Conservation (phyloP, 2,113 vertebrate species). For the Atractosteus spatula region DNA sequence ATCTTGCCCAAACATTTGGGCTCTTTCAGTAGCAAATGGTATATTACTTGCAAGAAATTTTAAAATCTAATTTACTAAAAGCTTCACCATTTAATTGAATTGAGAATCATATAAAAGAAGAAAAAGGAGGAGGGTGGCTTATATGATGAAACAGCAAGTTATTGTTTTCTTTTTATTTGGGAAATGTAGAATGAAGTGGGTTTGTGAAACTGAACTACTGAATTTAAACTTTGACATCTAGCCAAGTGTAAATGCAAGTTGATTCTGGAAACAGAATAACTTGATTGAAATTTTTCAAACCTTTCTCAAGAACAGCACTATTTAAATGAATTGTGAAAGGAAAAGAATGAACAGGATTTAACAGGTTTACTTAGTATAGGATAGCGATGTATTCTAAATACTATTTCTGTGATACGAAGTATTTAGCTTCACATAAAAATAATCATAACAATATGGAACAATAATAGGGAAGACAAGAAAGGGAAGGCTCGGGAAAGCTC, state of each 20-base stretch:
- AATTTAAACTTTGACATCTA: constrained; percentile 28
- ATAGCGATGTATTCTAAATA: too few relatives aligned
- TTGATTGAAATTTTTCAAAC: constrained; percentile 27
- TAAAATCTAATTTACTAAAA: constrained; percentile 16
- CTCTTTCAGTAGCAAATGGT: constrained; percentile 1
- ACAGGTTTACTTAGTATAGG: too few relatives aligned
- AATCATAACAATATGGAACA: too few relatives aligned
- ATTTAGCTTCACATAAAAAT: too few relatives aligned
- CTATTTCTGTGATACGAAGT: too few relatives aligned
- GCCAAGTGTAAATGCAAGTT: constrained; percentile 26
- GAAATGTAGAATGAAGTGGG: neutral
- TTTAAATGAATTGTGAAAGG: constrained; percentile 2
- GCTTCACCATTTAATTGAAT: constrained; percentile 6
- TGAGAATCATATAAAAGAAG: neutral
- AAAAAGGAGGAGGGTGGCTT: neutral
- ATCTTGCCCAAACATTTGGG: constrained; percentile 14
- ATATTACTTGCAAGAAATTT: constrained; percentile 11
- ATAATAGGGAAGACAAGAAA: too few relatives aligned
- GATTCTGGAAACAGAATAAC: constrained; percentile 37
- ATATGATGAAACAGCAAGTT: constrained; percentile 12
- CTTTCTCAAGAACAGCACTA: constrained; percentile 1
- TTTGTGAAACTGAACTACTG: constrained; percentile 15
- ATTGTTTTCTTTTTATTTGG: neutral
- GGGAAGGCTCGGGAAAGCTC: too few relatives aligned
- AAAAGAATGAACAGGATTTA: neutral